phyloP scores from a whole-genome alignment of 2,888 invertebrate genomes.

The Eumerus sabulonum region DNA sequence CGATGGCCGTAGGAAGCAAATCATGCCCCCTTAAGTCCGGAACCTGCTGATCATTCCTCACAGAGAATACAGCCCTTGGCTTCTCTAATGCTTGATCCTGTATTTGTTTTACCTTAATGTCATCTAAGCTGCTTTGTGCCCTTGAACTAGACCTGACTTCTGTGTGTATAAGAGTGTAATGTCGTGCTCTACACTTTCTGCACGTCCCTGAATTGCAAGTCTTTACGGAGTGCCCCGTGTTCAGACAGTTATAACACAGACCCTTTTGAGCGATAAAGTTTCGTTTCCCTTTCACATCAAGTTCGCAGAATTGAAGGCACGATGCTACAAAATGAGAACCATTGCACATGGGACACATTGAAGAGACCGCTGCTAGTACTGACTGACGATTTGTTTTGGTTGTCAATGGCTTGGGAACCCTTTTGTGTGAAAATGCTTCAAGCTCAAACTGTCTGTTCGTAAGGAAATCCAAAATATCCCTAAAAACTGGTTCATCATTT shows the following conservation, averaged over 20 bases:
- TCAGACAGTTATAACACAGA: conserved; percentile 22
- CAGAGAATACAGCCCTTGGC: background rate
- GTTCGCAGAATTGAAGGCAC: no score
- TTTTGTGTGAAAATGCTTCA: conserved; percentile 3
- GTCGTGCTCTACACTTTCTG: no score
- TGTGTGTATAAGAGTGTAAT: background rate
- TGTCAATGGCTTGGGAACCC: background rate
- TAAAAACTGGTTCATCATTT: no score
- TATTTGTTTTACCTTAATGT: background rate
- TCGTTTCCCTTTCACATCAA: conserved; percentile 4
- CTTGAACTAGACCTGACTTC: no score
- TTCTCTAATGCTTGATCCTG: background rate
- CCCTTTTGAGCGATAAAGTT: conserved; percentile 7
- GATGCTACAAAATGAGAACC: background rate
- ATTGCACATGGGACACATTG: conserved; percentile 2
- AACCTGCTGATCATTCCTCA: background rate
- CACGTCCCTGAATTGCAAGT: conserved; percentile 8
- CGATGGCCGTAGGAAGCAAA: conserved; percentile 1
- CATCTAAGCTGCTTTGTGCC: no score
- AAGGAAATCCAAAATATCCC: no score
- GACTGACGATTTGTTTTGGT: background rate
- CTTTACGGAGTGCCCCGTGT: conserved; percentile 13
- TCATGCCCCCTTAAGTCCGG: background rate
- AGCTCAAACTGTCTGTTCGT: conserved; percentile 19
- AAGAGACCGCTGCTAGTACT: background rate